Evolutionary conservation across 2,797 vertebrate species (phyloP).

Genomic region (Coranthus polyacanthus): DNA sequence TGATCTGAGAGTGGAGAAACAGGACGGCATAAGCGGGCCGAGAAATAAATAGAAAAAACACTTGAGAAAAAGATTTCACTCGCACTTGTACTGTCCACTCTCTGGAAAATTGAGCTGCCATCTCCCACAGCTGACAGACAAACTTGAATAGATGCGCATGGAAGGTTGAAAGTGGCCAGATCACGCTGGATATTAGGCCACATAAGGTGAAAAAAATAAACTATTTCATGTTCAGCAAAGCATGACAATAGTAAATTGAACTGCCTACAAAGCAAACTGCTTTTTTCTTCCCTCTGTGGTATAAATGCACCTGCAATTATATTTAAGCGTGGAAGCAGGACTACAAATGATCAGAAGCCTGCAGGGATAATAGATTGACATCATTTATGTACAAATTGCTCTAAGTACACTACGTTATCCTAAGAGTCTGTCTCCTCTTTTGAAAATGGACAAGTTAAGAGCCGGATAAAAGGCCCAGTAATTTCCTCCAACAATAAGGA

Average conservation of each 20-base stretch:
- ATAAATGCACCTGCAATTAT: not conserved
- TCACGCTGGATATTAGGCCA: not conserved
- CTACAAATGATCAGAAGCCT: not conserved
- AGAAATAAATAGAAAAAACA: not conserved
- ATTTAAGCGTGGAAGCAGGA: not conserved
- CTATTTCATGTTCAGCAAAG: constrained; percentile 1
- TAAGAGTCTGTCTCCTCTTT: no score
- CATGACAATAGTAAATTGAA: not conserved
- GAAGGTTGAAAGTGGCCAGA: no score
- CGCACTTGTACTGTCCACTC: not conserved
- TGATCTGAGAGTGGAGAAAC: not conserved
- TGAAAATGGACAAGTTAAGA: no score
- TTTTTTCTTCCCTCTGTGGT: not conserved
- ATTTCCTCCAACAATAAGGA: no score
- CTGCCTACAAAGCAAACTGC: not conserved
- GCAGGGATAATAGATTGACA: not conserved
- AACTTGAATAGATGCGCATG: not conserved
- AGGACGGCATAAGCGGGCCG: not conserved
- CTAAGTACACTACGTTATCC: no score
- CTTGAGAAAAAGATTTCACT: not conserved
- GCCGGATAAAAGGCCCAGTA: no score
- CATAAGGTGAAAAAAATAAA: not conserved
- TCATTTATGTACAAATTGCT: no score
- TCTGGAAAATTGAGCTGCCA: not conserved
- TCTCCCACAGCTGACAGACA: no score